Base-by-base conservation (phyloP, 2,888 invertebrate species). In the Fabriciana adippe region DNA sequence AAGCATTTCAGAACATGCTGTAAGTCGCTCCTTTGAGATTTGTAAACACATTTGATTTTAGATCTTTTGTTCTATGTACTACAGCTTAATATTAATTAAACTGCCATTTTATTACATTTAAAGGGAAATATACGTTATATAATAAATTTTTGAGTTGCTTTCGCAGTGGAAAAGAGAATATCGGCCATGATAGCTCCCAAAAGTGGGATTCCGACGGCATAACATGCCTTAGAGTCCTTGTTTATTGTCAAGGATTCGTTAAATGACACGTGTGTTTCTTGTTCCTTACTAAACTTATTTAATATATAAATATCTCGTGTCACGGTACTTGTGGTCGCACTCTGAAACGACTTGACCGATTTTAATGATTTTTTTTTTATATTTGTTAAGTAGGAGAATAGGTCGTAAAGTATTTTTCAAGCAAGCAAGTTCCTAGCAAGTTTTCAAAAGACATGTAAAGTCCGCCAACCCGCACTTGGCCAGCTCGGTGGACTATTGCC, bases 1-100 rank as follows among this genome's bases (percentile, higher is more conserved):
- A 79, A 87, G 81, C 86, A 84, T 87, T 85, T 83, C 82, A 79
- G 83, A 85, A 86, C 86, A 86, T 86, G 88, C 84, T 85, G 85
- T 41, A 41, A 87, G 88, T 87, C 84, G 86, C 77, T 83, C 87
- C 87, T 86, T 82, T 79, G 88, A 86, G 86, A 84, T 78, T 76
- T 65, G 66, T 67, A 56, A 21, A 48, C 54, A 60, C 77, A 73
- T 72, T 66, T 64, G 35, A 84, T 81, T 77, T 70, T 73, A 63
- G 72, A 75, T 80, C 79, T 73, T 83, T 74, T 63, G 21, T 31
- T 15, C 31, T 55, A 59, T 18, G 11, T 13, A 51, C 54, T 63
- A 61, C 54, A 35, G 60, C 57, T 51, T 45, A 51, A 59, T 47
- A 50, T 64, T 41, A 61, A 41, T 61, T 53, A 61, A 21, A 53